These are phyloP conservation scores for Oreochromis tanganicae DNA, from an alignment of 2,113 vertebrate genomes.

Conservation along the genomic window DNA sequence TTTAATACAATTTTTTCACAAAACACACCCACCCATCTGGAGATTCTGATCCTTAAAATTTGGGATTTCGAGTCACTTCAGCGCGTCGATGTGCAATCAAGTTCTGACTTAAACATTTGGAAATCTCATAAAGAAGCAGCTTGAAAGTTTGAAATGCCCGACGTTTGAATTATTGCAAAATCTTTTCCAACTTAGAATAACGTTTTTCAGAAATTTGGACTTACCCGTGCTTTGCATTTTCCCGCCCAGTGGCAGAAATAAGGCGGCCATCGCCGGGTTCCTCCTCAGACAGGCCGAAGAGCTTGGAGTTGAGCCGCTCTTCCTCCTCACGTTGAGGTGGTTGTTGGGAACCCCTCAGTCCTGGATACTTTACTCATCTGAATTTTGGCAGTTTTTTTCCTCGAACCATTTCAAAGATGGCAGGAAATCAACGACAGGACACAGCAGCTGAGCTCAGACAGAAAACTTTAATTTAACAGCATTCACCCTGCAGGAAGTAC, in stretches of 20 bases:
- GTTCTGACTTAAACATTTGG: neutral
- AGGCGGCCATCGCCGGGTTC: neutral
- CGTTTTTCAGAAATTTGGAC: neutral
- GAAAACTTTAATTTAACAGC: slow-evolving; percentile 10
- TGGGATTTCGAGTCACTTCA: fast-evolving
- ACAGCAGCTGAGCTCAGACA: neutral
- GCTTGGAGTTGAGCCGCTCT: fast-evolving
- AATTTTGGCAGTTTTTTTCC: neutral
- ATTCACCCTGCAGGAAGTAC: neutral
- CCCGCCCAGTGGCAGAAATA: neutral
- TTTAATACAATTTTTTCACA: neutral
- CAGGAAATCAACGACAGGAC: neutral
- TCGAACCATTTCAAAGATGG: neutral
- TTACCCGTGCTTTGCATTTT: neutral
- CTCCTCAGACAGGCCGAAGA: neutral
- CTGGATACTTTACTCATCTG: neutral
- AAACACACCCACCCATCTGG: neutral
- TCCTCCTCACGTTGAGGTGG: fast-evolving
- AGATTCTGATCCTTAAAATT: fast-evolving
- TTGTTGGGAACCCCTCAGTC: neutral
- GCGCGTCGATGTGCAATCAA: neutral
- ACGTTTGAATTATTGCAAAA: neutral
- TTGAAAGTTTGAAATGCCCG: fast-evolving
- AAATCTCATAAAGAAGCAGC: neutral
- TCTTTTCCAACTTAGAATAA: neutral